Percentiles rank a stretch among this genome's conserved stretches.
phyloP scores from a whole-genome alignment of 2,113 vertebrate species.

The Cheilinus undulatus region DNA sequence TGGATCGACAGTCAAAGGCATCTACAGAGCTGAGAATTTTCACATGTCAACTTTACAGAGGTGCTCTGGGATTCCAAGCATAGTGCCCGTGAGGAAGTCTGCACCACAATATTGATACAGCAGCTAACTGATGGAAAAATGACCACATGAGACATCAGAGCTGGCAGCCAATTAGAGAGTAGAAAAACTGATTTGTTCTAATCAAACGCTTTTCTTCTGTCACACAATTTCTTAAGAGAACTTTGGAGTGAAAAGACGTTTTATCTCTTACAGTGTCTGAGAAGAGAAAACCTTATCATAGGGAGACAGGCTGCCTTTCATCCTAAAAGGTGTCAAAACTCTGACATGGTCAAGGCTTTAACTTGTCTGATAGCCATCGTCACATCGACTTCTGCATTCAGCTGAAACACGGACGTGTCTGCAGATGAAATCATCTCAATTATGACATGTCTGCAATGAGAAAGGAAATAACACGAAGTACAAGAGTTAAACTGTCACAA shows the following conservation, averaged over 20 bases:
- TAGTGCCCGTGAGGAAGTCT: slow-evolving; percentile 51
- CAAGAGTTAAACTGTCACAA: background rate
- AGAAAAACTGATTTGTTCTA: background rate
- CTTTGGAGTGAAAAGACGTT: slow-evolving; percentile 6
- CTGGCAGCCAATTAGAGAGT: slow-evolving; percentile 18
- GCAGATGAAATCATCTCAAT: background rate
- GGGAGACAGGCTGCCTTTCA: background rate
- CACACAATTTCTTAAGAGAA: background rate
- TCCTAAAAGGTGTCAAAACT: slow-evolving; percentile 29
- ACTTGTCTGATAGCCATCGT: slow-evolving; percentile 27
- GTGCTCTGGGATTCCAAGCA: slow-evolving; percentile 69
- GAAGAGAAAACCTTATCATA: slow-evolving; percentile 15
- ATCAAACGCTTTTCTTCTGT: background rate
- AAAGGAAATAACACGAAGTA: background rate
- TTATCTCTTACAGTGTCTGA: background rate
- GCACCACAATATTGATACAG: slow-evolving; percentile 55
- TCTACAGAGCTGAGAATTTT: slow-evolving; percentile 73
- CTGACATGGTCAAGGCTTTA: background rate
- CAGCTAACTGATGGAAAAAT: slow-evolving; percentile 27
- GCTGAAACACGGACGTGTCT: background rate
- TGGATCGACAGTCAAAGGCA: slow-evolving; percentile 38
- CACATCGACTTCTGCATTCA: background rate
- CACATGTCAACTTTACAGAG: slow-evolving; percentile 74
- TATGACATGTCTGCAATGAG: background rate
- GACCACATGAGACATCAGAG: slow-evolving; percentile 2